These are phyloP conservation scores for Ctena decussata DNA, from an alignment of 2,888 invertebrate species.

Conservation along the genomic window DNA sequence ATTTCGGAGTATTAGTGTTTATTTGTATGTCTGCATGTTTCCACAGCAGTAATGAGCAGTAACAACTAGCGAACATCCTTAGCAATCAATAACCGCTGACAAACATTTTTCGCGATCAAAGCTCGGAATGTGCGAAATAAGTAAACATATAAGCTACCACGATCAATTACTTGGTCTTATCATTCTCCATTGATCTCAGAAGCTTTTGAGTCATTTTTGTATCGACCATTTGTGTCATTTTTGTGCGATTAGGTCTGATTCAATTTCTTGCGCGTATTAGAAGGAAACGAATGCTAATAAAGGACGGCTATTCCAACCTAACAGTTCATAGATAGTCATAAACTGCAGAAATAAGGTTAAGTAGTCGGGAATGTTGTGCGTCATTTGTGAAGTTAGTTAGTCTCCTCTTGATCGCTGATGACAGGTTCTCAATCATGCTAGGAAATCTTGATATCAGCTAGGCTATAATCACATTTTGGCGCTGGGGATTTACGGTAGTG, in stretches of 20 bases:
- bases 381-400: neutral
- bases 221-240: constrained; percentile 14
- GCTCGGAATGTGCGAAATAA: neutral
- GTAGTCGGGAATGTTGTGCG: neutral
- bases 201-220: constrained; percentile 1
- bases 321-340: neutral
- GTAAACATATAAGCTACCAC: neutral
- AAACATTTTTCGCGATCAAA: neutral
- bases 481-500: too few species aligned
- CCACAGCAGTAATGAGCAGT: neutral
- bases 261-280: constrained; percentile 3
- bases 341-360: neutral
- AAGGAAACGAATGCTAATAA: constrained; percentile 4
- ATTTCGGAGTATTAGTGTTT: too few species aligned
- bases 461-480: neutral
- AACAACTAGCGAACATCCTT: neutral
- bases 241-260: constrained; percentile 14
- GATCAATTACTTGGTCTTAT: constrained; percentile 14
- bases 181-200: neutral
- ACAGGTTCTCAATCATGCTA: constrained; percentile 6
- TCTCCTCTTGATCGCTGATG: constrained; percentile 3
- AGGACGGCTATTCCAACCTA: neutral
- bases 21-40: neutral
- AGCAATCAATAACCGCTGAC: neutral
- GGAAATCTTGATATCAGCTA: neutral